These are phyloP conservation scores for Hystrix brachyura DNA, from an alignment of 2,113 vertebrate genomes.

Conservation along the genomic window DNA sequence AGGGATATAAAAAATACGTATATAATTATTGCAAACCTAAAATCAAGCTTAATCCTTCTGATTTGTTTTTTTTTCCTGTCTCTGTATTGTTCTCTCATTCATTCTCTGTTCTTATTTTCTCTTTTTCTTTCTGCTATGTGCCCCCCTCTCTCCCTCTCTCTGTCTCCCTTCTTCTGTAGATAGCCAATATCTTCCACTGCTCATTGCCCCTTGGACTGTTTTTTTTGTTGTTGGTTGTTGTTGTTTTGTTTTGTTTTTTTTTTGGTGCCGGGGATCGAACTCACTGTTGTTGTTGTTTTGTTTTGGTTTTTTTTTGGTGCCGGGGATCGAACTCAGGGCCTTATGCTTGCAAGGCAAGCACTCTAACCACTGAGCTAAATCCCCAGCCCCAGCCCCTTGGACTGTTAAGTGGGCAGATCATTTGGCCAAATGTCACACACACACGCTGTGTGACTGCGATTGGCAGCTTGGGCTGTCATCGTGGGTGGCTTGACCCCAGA, in stretches of 20 bases:
- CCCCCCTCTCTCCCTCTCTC: too few species aligned
- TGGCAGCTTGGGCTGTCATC: background rate
- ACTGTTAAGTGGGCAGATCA: background rate
- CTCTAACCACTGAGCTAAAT: too few species aligned
- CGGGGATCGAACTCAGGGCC: too few species aligned
- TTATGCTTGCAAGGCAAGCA: too few species aligned
- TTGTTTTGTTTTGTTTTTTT: too few species aligned
- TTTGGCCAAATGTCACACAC: background rate
- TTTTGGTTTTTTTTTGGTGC: too few species aligned
- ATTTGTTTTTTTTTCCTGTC: background rate
- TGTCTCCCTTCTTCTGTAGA: background rate
- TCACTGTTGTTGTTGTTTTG: too few species aligned
- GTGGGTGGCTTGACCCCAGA: background rate
- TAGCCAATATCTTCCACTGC: background rate
- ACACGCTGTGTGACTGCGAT: background rate
- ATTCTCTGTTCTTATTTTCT: background rate
- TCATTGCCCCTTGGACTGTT: background rate
- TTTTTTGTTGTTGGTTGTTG: too few species aligned
- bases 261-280: too few species aligned
- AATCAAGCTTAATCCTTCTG: background rate
- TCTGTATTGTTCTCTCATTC: background rate
- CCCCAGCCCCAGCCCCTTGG: too few species aligned
- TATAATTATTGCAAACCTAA: background rate
- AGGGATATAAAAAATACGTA: background rate
- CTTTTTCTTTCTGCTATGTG: background rate